phyloP scores from a whole-genome alignment of 1,140 invertebrate genomes.

The Hormaphis cornu region DNA sequence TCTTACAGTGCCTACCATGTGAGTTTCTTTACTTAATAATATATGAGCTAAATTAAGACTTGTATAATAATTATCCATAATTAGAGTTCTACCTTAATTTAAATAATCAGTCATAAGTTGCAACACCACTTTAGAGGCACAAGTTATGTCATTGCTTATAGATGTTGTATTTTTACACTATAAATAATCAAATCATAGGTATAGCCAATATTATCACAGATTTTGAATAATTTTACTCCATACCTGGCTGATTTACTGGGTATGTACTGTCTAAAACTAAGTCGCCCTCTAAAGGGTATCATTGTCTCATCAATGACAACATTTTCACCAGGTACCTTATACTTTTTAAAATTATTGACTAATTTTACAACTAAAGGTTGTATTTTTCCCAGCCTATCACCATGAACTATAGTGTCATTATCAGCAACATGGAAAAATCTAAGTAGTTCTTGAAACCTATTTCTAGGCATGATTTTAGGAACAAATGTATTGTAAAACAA shows the following conservation, averaged over 20 bases:
- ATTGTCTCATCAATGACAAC: constrained; percentile 42
- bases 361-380: neutral
- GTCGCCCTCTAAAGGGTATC: constrained; percentile 39
- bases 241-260: constrained; percentile 39
- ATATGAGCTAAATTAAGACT: constrained; percentile 39
- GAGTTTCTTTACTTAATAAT: constrained; percentile 35
- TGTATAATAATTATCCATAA: constrained; percentile 44
- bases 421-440: constrained; percentile 17
- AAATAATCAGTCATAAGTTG: constrained; percentile 34
- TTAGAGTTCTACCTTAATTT: constrained; percentile 41
- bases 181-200: constrained; percentile 40
- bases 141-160: constrained; percentile 18
- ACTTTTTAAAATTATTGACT: constrained; percentile 11
- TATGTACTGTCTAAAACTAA: constrained; percentile 40
- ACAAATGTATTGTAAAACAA: neutral
- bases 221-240: constrained; percentile 39
- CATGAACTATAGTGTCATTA: neutral
- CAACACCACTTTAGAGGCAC: constrained; percentile 37
- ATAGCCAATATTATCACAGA: constrained; percentile 37
- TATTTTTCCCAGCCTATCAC: neutral
- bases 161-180: constrained; percentile 36
- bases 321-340: constrained; percentile 35
- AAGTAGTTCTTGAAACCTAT: constrained; percentile 1
- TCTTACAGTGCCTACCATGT: neutral
- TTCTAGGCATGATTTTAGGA: constrained; percentile 2